These are phyloP conservation scores for Ciconia nigra DNA, from an alignment of 2,797 vertebrate species.

Conservation along the genomic window DNA sequence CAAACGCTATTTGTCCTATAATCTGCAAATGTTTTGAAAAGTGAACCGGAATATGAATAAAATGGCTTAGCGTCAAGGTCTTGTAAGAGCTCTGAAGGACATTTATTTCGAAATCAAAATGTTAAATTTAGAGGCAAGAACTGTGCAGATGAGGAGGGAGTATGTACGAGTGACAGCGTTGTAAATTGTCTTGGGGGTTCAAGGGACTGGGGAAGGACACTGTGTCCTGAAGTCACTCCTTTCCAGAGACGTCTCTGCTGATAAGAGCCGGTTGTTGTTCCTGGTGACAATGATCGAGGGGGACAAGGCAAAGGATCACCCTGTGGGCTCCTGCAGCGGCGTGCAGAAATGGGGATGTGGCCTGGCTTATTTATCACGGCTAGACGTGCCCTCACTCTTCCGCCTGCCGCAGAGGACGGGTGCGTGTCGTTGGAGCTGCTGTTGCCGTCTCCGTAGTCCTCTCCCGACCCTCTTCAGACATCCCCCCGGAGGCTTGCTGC, in stretches of 20 bases:
- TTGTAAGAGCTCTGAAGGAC: not conserved
- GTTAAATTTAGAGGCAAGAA: not conserved
- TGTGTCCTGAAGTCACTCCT: slow-evolving; percentile 49
- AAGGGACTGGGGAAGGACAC: slow-evolving; percentile 53
- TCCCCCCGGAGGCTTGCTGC: not conserved
- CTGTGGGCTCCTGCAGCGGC: not conserved
- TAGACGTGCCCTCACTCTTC: not conserved
- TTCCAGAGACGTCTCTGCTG: slow-evolving; percentile 29
- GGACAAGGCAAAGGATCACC: slow-evolving; percentile 26
- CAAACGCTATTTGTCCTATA: slow-evolving; percentile 22
- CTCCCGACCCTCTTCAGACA: not conserved
- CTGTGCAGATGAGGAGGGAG: not conserved
- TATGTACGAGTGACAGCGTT: not conserved
- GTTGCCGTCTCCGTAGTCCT: rapidly evolving
- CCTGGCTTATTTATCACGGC: not conserved
- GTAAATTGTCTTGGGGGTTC: slow-evolving; percentile 43
- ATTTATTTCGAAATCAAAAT: slow-evolving; percentile 22
- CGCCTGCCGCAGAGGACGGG: not conserved
- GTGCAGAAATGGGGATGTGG: not conserved
- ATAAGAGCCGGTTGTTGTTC: slow-evolving; percentile 28
- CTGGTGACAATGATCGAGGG: slow-evolving; percentile 41
- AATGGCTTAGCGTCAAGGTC: not conserved
- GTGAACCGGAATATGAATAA: not conserved
- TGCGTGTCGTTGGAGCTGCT: not conserved
- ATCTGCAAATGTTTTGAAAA: slow-evolving; percentile 36